phyloP scores from a whole-genome alignment of 2,113 vertebrate genomes.

The Sander lucioperca region DNA sequence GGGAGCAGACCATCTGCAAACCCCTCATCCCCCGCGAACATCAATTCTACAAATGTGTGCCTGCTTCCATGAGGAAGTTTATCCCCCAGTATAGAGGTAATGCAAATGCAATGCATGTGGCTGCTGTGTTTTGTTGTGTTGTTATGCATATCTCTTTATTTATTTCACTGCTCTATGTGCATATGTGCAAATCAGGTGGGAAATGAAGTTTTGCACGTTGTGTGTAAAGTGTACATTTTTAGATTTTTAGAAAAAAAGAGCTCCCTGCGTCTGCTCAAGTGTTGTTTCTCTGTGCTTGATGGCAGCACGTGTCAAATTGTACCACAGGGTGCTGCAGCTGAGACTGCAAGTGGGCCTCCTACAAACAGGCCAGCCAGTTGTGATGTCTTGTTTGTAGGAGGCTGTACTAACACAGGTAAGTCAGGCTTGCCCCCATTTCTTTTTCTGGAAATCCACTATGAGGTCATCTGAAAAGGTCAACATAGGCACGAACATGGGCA shows the following conservation, averaged over 20 bases:
- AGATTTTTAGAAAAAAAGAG: not conserved
- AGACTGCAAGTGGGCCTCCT: not conserved
- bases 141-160: slow-evolving; percentile 7
- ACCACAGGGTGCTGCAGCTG: slow-evolving; percentile 57
- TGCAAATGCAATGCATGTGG: slow-evolving; percentile 51
- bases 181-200: not conserved
- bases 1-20: slow-evolving; percentile 97
- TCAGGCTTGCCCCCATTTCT: not conserved
- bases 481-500: not conserved
- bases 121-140: slow-evolving; percentile 20
- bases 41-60: slow-evolving; percentile 96
- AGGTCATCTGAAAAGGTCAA: slow-evolving; percentile 15
- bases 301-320: slow-evolving; percentile 17
- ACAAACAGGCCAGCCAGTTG: not conserved
- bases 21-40: slow-evolving; percentile 96
- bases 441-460: not conserved
- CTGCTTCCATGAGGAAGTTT: slow-evolving; percentile 94
- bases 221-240: not conserved
- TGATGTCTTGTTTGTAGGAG: slow-evolving; percentile 24
- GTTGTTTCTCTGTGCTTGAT: slow-evolving; percentile 26
- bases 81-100: slow-evolving; percentile 98
- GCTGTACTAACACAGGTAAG: slow-evolving; percentile 46
- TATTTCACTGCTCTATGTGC: not conserved
- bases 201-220: not conserved
- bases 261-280: not conserved